Conservation (phyloP, 2,113 vertebrate species). For the Forbesichthys agassizii region DNA sequence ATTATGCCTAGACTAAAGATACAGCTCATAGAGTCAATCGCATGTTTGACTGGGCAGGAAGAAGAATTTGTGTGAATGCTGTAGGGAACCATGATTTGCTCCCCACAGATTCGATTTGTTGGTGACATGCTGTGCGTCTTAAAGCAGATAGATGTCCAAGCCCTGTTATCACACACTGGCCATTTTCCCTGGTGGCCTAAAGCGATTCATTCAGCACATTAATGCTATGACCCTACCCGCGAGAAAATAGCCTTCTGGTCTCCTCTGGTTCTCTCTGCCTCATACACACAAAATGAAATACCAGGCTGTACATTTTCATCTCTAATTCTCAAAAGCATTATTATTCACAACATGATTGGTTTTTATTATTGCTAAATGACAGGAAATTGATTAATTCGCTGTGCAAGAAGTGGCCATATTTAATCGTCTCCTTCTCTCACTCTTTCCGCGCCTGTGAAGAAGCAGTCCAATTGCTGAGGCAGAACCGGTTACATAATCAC, state of each 20-base stretch:
- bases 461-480: neutral
- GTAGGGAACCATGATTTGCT: conserved; percentile 60
- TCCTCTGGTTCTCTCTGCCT: conserved; percentile 17
- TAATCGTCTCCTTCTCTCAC: neutral
- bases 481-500: conserved; percentile 14
- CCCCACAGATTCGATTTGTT: conserved; percentile 70
- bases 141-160: conserved; percentile 71
- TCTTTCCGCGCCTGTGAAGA: conserved; percentile 8
- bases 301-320: neutral
- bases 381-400: too few relatives aligned
- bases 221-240: conserved; percentile 42
- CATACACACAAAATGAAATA: conserved; percentile 15
- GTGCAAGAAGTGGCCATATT: neutral
- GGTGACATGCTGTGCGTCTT: conserved; percentile 69
- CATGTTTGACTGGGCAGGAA: conserved; percentile 26
- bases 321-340: neutral
- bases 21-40: conserved; percentile 12
- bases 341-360: too few relatives aligned
- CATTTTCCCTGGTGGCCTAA: conserved; percentile 62
- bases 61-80: conserved; percentile 23
- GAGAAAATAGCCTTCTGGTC: conserved; percentile 21
- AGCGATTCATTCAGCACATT: conserved; percentile 68
- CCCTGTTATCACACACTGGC: conserved; percentile 49
- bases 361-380: too few relatives aligned
- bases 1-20: neutral